Evolutionary conservation across 2,113 vertebrate species (phyloP), one percentile per base, ranked within the genome.

Genomic region (Sula dactylatra): DNA sequence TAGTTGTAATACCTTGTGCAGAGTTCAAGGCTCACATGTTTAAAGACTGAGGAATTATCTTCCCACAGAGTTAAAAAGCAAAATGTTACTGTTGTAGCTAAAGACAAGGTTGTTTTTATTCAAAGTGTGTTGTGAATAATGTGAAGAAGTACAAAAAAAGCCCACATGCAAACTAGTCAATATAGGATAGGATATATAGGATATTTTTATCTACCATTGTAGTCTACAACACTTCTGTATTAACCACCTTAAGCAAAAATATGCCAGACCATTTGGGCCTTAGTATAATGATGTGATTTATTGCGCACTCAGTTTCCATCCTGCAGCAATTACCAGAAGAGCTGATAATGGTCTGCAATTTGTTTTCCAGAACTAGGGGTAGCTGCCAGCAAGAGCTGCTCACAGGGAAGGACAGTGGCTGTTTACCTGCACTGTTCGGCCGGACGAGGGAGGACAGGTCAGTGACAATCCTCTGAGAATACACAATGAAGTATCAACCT

Each of bases 261-360:
- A 82, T 87, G 54, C 88, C 73, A 79, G 84, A 85, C 73, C 45
- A 25, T 86, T 94, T 94, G 78, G 91, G 93, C 78, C 77, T 77
- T 87, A 50, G 77, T 69, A 58, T 96, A 92, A 95, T 80, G 94
- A 91, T 96, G 94, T 96, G 95, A 97, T 97, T 95, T 96, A 91
- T 91, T 95, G 58, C 54, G 10, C 77, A 87, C 81, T 70, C 59
- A 3, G 5, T 85, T 95, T 89, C 84, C 89, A 89, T 95, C 82
- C 96, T 95, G 84, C 61, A 94, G 89, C 95, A 96, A 94, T 96
- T 95, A 97, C 95, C 70, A 95, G 91, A 94, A 95, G 91, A 94
- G 82, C 80, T 95, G 95, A 96, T 97, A 96, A 97, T 95, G 93
- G 93, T 94, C 66, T 95, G 86, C 93, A 87, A 85, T 97, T 95